Conservation (phyloP, 2,888 invertebrate genomes). For the Ophioninae sp. region DNA sequence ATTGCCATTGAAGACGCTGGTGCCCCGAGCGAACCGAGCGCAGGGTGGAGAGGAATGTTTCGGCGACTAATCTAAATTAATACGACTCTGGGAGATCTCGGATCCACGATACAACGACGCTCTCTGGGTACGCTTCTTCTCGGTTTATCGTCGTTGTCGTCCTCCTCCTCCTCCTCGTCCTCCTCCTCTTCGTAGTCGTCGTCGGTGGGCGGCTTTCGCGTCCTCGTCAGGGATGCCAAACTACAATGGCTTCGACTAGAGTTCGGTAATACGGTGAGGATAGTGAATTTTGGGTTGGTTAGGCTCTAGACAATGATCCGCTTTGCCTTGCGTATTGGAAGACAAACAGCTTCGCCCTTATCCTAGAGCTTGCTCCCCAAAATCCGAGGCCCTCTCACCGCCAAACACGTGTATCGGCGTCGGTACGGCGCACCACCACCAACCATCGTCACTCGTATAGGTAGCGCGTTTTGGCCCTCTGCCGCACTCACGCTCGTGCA, state of each 20-base stretch:
- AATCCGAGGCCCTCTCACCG: constrained; percentile 48
- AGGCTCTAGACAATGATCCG: constrained; percentile 75
- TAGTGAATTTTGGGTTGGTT: constrained; percentile 75
- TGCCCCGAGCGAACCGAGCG: constrained; percentile 33
- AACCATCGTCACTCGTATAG: neutral
- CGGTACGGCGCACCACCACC: constrained; percentile 1
- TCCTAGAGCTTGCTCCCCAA: constrained; percentile 59
- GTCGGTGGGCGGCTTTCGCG: constrained; percentile 29
- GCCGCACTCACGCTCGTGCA: constrained; percentile 36
- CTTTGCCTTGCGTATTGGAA: constrained; percentile 76
- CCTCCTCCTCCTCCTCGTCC: no score
- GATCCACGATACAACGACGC: constrained; percentile 22
- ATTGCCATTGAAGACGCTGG: constrained; percentile 26
- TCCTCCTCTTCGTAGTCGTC: constrained; percentile 18
- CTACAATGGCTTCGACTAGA: constrained; percentile 69
- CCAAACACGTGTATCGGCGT: constrained; percentile 44
- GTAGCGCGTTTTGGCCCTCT: constrained; percentile 18
- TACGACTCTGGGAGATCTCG: constrained; percentile 65
- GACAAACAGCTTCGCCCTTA: constrained; percentile 74
- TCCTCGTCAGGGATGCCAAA: constrained; percentile 64
- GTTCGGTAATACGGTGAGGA: constrained; percentile 69
- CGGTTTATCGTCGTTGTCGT: no score
- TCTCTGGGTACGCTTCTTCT: no score
- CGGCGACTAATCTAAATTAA: constrained; percentile 64
- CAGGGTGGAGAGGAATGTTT: constrained; percentile 53